Evolutionary conservation across 2,797 vertebrate species (phyloP).

Genomic region (Sebastes iracundus): DNA sequence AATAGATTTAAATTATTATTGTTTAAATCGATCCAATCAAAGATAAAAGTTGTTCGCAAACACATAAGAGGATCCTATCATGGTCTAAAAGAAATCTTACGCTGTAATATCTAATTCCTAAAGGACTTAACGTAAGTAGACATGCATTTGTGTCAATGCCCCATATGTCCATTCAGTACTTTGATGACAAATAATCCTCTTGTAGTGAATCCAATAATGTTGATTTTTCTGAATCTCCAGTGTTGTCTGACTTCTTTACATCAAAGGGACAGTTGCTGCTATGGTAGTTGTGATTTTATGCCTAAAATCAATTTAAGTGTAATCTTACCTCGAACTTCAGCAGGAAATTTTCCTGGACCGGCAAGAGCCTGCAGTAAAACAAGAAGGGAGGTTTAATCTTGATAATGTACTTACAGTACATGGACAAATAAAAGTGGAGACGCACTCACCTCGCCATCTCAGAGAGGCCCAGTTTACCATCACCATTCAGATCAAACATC

Average conservation of each 20-base stretch:
- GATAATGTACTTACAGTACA: background rate
- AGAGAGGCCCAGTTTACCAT: conserved; percentile 94
- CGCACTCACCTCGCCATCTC: conserved; percentile 95
- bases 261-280: background rate
- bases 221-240: background rate
- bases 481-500: conserved; percentile 97
- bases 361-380: conserved; percentile 87
- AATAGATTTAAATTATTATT: background rate
- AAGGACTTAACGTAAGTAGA: conserved; percentile 11
- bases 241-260: background rate
- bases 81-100: background rate
- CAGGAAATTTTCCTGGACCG: conserved; percentile 96
- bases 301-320: background rate
- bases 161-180: conserved; percentile 34
- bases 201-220: conserved; percentile 43
- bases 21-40: background rate
- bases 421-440: background rate
- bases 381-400: conserved; percentile 2
- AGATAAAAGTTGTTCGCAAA: background rate
- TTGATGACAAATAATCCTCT: conserved; percentile 52
- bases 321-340: conserved; percentile 92
- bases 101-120: conserved; percentile 4
- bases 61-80: background rate
- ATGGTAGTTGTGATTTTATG: background rate
- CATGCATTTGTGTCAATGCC: background rate